A percentile compares a stretch with the other conserved stretches of the same genome.
phyloP scores from a whole-genome alignment of 2,113 vertebrate species.

The Misgurnus anguillicaudatus region DNA sequence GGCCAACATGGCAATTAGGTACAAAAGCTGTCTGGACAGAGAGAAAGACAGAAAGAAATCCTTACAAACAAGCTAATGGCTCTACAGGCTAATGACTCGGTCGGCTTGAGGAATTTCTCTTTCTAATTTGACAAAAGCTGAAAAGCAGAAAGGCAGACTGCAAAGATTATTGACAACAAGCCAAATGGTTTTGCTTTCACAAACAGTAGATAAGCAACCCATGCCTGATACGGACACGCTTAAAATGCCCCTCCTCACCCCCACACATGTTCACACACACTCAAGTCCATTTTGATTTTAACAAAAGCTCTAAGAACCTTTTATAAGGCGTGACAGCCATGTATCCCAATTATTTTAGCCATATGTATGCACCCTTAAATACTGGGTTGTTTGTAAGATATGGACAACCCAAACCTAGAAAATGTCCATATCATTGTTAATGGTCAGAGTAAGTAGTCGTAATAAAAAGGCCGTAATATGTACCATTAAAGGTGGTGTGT shows the following conservation, averaged over 20 bases:
- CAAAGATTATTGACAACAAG: conserved; percentile 68
- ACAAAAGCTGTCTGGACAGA: conserved; percentile 57
- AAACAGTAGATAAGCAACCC: conserved; percentile 50
- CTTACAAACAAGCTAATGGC: conserved; percentile 71
- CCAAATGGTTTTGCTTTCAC: conserved; percentile 62
- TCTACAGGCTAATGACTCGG: conserved; percentile 67
- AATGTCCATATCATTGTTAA: too few species aligned
- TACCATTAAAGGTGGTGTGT: too few species aligned
- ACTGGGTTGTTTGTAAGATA: conserved; percentile 23
- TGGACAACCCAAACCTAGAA: too few species aligned
- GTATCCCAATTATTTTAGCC: conserved; percentile 66
- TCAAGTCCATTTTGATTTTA: conserved; percentile 56
- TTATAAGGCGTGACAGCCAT: conserved; percentile 59
- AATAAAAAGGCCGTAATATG: too few species aligned
- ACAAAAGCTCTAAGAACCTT: conserved; percentile 66
- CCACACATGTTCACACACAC: conserved; percentile 38
- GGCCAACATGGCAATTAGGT: conserved; percentile 71
- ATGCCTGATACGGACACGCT: conserved; percentile 9
- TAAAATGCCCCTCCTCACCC: too few species aligned
- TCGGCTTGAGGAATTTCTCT: conserved; percentile 69
- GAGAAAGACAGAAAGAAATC: conserved; percentile 33
- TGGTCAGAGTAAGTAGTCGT: too few species aligned
- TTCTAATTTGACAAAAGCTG: conserved; percentile 71
- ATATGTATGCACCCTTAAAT: conserved; percentile 66
- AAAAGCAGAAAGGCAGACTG: conserved; percentile 56